Evolutionary conservation across 2,113 vertebrate species (phyloP), one percentile per base, ranked within the genome.

Genomic region (Pelvicachromis taeniatus): DNA sequence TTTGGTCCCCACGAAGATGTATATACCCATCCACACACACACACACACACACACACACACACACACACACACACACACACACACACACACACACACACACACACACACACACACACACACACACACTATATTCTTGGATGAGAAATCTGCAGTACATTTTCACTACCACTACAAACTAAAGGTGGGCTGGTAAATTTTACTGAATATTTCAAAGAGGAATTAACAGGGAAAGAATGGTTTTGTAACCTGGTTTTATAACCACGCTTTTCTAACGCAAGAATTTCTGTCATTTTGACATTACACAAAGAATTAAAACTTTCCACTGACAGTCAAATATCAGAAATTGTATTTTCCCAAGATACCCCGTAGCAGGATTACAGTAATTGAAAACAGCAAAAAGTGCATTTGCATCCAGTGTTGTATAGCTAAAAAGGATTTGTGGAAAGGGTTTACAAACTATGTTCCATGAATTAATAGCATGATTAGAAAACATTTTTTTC

Each of bases 341-440:
- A 81, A 42, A 55, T 21, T 79, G 53, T 59, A 85, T 63, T 80
- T 82, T 82, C 70, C 80, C 7, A 63, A 68, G 42, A 84, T 87
- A 91, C 19, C n/a, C 80, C 29, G 77, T 75, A 80, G 70, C 26
- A 78, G 86, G 78, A 87, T 90, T 90, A 89, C 40, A 80, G 70
- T 88, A 61, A 86, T 86, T 91, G 81, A 89, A 93, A 90, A 89
- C 9, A 55, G 52, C 45, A 65, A 85, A 86, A 75, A 48, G 59
- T 54, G 31, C 45, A 58, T 86, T 68, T 80, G 42, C 9, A 77
- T 85, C 48, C 42, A 52, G 59, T 77, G 63, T 73, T 73, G 13
- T 31, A 65, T 33, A 19, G 16, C 80, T 90, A 54, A 87, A 89
- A 90, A 21, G 54, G 87, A 89, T 92, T 87, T 89, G 54, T 21